phyloP scores from a whole-genome alignment of 1,140 invertebrate species.

The Zaprionus nigranus region DNA sequence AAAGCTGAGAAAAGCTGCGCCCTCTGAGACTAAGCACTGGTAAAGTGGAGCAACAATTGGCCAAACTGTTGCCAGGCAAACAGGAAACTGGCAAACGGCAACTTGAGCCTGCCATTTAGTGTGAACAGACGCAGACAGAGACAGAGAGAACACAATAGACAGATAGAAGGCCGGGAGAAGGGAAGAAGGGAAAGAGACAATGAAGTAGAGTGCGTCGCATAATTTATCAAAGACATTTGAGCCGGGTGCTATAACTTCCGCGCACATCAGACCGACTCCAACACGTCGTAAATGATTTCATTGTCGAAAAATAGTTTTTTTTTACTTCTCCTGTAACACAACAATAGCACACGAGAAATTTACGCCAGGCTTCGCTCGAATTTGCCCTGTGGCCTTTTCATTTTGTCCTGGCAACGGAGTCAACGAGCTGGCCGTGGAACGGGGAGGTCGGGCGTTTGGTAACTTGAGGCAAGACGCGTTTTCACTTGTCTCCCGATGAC shows the following conservation, averaged over 20 bases:
- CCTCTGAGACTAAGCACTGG: not conserved
- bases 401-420: conserved; percentile 34
- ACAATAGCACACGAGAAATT: conserved; percentile 53
- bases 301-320: conserved; percentile 74
- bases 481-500: not conserved
- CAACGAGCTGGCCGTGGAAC: not conserved
- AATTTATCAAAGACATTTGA: conserved; percentile 77
- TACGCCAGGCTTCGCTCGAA: conserved; percentile 44
- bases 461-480: not conserved
- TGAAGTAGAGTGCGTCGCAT: conserved; percentile 31
- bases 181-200: too few relatives aligned
- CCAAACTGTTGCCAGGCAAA: conserved; percentile 13
- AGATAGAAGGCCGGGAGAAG: not conserved
- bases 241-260: conserved; percentile 58
- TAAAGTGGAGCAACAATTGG: conserved; percentile 55
- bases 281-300: conserved; percentile 79
- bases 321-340: conserved; percentile 7
- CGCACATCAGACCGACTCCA: conserved; percentile 34
- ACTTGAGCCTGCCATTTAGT: conserved; percentile 36
- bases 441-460: not conserved
- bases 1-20: conserved; percentile 7
- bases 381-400: conserved; percentile 17
- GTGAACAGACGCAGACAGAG: not conserved
- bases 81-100: conserved; percentile 4
- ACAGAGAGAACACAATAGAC: conserved; percentile 13